phyloP scores from a whole-genome alignment of 2,888 invertebrate species.

The Orthonychiurus folsomi region DNA sequence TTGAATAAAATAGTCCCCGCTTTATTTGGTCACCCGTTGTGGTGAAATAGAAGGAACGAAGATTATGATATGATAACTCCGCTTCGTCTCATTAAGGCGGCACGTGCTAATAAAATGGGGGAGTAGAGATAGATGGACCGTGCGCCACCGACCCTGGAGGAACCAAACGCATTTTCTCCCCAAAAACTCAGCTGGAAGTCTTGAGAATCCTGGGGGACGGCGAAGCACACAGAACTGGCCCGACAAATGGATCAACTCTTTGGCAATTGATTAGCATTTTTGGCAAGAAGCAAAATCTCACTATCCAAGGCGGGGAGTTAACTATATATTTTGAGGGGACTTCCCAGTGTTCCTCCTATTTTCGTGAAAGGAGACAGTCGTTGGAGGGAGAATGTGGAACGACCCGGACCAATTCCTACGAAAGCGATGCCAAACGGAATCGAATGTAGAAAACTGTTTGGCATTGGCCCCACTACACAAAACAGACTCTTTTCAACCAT shows the following conservation, averaged over 20 bases:
- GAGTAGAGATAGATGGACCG: too few species aligned
- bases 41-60: too few species aligned
- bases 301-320: background rate
- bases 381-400: constrained; percentile 18
- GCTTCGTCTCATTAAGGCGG: too few species aligned
- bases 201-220: background rate
- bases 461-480: constrained; percentile 20
- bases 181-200: background rate
- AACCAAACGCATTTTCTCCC: background rate
- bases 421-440: too few species aligned
- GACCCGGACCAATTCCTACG: background rate
- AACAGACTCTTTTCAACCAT: constrained; percentile 27
- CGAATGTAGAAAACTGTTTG: constrained; percentile 21
- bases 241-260: constrained; percentile 27
- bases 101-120: too few species aligned
- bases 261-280: constrained; percentile 38
- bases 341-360: too few species aligned
- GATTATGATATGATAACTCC: too few species aligned
- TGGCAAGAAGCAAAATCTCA: constrained; percentile 26
- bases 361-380: constrained; percentile 2
- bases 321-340: too few species aligned
- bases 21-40: too few species aligned
- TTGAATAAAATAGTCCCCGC: too few species aligned
- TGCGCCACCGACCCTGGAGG: too few species aligned
- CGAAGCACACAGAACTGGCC: background rate